A percentile compares a stretch with the other conserved stretches of the same genome.
Evolutionary conservation across 2,113 vertebrate genomes (phyloP).

Genomic region (Sylvilagus bachmani): DNA sequence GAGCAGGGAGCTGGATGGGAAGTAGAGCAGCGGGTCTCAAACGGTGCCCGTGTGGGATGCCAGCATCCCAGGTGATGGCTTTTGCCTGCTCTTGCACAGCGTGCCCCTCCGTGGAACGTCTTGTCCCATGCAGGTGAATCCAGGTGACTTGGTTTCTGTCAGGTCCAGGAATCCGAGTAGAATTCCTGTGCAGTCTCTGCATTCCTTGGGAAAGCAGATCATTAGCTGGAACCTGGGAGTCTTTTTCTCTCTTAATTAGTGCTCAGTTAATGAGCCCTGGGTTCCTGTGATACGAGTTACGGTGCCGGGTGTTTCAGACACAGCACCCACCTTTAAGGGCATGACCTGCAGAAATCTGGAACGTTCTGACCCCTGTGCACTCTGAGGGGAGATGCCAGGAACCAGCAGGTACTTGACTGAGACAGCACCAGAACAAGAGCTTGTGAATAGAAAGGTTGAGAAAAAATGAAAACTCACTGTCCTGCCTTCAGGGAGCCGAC

Average conservation of each 20-base stretch:
- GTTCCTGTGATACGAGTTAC: neutral
- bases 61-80: no score
- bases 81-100: no score
- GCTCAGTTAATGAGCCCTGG: neutral
- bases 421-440: neutral
- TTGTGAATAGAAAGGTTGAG: neutral
- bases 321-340: neutral
- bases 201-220: neutral
- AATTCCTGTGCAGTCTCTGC: neutral
- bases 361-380: neutral
- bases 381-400: neutral
- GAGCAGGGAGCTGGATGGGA: no score
- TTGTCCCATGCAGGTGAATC: neutral
- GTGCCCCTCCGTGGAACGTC: no score
- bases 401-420: neutral
- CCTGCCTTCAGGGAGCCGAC: neutral
- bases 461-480: neutral
- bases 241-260: slow-evolving; percentile 65
- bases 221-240: slow-evolving; percentile 21
- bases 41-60: no score
- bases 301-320: neutral
- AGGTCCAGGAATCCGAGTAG: neutral
- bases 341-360: neutral
- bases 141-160: neutral
- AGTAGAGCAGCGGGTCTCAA: no score